Evolutionary conservation across 1,140 invertebrate genomes (phyloP), one percentile per base, ranked within the genome.

Genomic region (Drosophila ogumai): DNA sequence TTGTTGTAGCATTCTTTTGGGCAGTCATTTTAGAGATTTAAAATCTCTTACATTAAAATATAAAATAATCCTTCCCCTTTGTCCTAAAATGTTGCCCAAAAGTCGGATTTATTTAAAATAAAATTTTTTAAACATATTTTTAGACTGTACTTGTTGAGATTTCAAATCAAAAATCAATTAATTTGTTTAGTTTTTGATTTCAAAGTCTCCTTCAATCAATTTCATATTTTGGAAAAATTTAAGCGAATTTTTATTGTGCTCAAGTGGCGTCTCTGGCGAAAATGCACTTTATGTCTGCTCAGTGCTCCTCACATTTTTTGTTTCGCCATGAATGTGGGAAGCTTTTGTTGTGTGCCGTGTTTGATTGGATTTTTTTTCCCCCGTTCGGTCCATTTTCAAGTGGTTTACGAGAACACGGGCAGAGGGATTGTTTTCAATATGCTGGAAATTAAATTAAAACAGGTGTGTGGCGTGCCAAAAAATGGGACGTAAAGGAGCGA

Each of bases 391-490:
- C 43, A 64, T 66, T 69, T 64, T 68, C n/a, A 15, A 69, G 63
- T 59, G 34, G 44, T 34, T 59, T 57, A 54, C 22, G 52, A 58
- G 66, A 57, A 17, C 22, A 17, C 17, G 5, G 60, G 38, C 19
- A 15, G 32, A 38, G 49, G 40, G 64, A 57, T 68, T 60, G 57
- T 72, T 68, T 72, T 79, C 75, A 82, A 82, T 84, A 79, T 84
- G 80, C 71, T 82, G 60, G 57, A 75, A 74, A 84, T 84, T 87
- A 79, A 82, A 86, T 86, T 78, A 76, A 86, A 67, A 76, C 75
- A 82, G 82, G 60, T 81, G 63, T 55, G 49, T 52, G 43, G 55
- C 40, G 22, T 19, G 58, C 49, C 58, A 69, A 49, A 71, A 58
- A 41, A 71, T 15, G 17, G 50, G 13, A 36, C 13, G 40, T 34